Evolutionary conservation across 1,140 invertebrate genomes (phyloP).

Genomic region (Micrasema longulum): DNA sequence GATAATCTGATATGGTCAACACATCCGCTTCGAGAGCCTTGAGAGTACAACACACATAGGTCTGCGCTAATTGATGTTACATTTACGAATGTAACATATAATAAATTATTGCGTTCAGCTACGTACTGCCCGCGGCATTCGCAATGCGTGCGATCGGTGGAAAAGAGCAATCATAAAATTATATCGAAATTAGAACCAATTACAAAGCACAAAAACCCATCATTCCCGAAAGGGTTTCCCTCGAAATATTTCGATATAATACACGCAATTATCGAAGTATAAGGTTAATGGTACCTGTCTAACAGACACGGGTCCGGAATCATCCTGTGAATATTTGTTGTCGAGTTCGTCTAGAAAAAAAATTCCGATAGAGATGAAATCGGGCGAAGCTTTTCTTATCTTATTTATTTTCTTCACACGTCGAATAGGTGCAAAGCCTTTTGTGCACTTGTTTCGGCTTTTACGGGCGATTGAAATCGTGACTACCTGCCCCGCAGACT

Average conservation of each 20-base stretch:
- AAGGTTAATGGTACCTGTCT: slow-evolving; percentile 13
- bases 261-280: slow-evolving; percentile 35
- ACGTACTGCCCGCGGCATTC: slow-evolving; percentile 27
- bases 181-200: slow-evolving; percentile 31
- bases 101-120: slow-evolving; percentile 27
- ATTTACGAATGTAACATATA: not conserved
- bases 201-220: slow-evolving; percentile 12
- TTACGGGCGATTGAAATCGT: slow-evolving; percentile 51
- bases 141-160: slow-evolving; percentile 35
- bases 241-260: slow-evolving; percentile 23
- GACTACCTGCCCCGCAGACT: slow-evolving; percentile 49
- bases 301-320: slow-evolving; percentile 6
- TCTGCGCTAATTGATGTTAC: slow-evolving; percentile 26
- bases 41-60: not conserved
- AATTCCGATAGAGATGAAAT: slow-evolving; percentile 33
- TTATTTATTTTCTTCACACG: slow-evolving; percentile 38
- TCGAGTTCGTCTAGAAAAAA: not conserved
- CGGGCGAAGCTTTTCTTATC: slow-evolving; percentile 7
- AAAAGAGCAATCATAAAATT: slow-evolving; percentile 27
- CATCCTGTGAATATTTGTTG: not conserved
- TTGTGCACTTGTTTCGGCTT: slow-evolving; percentile 47
- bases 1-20: slow-evolving; percentile 14
- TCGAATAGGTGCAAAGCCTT: slow-evolving; percentile 37
- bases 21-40: slow-evolving; percentile 30
- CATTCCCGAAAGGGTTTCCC: slow-evolving; percentile 1